Base-by-base conservation (phyloP, 2,888 invertebrate genomes). In the Drosophila melanocephala region DNA sequence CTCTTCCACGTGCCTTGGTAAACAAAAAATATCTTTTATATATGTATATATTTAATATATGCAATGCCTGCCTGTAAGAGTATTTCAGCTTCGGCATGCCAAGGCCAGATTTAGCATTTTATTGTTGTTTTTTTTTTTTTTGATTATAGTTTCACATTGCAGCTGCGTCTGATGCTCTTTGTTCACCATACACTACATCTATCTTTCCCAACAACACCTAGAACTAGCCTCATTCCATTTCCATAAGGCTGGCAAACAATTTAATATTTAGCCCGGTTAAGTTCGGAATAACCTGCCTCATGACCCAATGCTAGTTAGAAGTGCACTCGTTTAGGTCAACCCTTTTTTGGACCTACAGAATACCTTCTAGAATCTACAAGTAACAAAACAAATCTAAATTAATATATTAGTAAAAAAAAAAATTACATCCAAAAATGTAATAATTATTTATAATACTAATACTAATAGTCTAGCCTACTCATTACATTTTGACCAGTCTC, bases 31-130 rank as follows among this genome's bases (percentile, higher is more conserved):
- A 19, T 16, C 9, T 19, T 16, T 1, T 28, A 51, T 28, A 30
- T 51, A 19, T 51, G n/a, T 51, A 28, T 28, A 5, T 51, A 51
- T 51, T 19, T 51, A 5, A 28, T 26, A 30, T 51, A 51, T 51
- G 19, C 19, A 19, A 6, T 16, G 19, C 16, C 55, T 57, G 39
- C 57, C 30, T 9, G 55, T 22, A 71, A 56, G 59, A 16, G 61
- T 62, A 69, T 58, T 28, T 28, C 0, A 47, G 30, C 28, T 33
- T 69, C n/a, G 72, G 56, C 61, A 16, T 14, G 51, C 61, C 72
- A 44, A 69, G 10, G 26, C 6, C 39, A 2, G 4, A 26, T 39
- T 5, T 14, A 1, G 2, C 19, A 28, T n/a, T 14, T 22, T 9
- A 4, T 55, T 16, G 32, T 55, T 22, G 22, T 5, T 22, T 16